Conservation (phyloP, 2,113 vertebrate genomes). For the Lepisosteus oculatus region DNA sequence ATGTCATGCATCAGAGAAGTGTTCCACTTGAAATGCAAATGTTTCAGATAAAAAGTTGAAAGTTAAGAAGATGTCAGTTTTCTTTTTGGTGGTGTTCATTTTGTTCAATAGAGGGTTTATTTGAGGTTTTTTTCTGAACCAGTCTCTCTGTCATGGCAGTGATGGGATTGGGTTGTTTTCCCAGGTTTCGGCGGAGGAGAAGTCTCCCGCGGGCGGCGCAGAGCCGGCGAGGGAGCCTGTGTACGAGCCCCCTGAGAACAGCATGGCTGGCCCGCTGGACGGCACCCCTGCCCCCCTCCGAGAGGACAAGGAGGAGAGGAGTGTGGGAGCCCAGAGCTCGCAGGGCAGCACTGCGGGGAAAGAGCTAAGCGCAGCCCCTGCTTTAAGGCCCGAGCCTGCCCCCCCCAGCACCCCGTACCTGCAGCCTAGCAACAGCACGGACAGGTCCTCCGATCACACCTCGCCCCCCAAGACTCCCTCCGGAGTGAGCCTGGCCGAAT, state of each 20-base stretch:
- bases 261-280: slow-evolving; percentile 16
- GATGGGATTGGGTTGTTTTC: not conserved
- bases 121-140: too few species aligned
- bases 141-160: too few species aligned
- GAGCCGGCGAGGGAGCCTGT: slow-evolving; percentile 20
- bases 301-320: slow-evolving; percentile 24
- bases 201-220: not conserved
- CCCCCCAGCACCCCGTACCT: slow-evolving; percentile 28
- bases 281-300: not conserved
- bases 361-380: not conserved
- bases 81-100: too few species aligned
- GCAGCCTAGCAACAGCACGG: slow-evolving; percentile 30
- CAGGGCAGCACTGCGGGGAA: slow-evolving; percentile 18
- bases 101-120: too few species aligned
- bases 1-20: too few species aligned
- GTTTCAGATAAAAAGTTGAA: too few species aligned
- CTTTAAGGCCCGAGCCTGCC: not conserved
- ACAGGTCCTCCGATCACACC: slow-evolving; percentile 35
- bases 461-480: slow-evolving; percentile 65
- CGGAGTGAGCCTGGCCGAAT: slow-evolving; percentile 74
- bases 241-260: slow-evolving; percentile 20
- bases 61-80: too few species aligned
- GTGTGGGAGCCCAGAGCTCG: slow-evolving; percentile 27
- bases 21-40: too few species aligned
- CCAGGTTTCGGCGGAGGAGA: slow-evolving; percentile 37